Percentiles rank a stretch among this genome's conserved stretches.
Conservation (phyloP, 2,888 invertebrate species). For the Prosopocoilus inquinatus region DNA sequence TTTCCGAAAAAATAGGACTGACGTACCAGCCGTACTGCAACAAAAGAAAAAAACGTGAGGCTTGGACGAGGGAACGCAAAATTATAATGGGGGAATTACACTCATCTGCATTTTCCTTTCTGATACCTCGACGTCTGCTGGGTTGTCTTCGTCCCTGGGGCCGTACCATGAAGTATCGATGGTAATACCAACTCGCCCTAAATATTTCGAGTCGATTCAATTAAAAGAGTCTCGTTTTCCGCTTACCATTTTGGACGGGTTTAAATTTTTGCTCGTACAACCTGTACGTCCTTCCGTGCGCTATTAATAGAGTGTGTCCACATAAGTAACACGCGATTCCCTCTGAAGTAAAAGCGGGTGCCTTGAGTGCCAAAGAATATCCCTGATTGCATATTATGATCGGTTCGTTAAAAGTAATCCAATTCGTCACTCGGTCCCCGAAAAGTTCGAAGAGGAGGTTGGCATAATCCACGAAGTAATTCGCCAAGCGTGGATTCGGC, state of each 20-base stretch:
- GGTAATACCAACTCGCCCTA: conserved; percentile 61
- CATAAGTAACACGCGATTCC: conserved; percentile 62
- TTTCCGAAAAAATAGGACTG: conserved; percentile 62
- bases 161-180: conserved; percentile 58
- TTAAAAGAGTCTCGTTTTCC: background rate
- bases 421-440: conserved; percentile 40
- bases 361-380: conserved; percentile 36
- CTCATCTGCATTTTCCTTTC: conserved; percentile 57
- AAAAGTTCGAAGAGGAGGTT: conserved; percentile 53
- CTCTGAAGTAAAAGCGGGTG: conserved; percentile 52
- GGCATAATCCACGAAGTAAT: conserved; percentile 62
- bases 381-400: conserved; percentile 21
- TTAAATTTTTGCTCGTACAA: conserved; percentile 56
- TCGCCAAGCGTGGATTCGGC: conserved; percentile 60
- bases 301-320: conserved; percentile 60
- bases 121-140: conserved; percentile 55
- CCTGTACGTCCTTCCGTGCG: conserved; percentile 63
- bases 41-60: conserved; percentile 61
- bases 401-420: conserved; percentile 29
- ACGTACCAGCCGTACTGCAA: conserved; percentile 64
- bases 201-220: conserved; percentile 36
- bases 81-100: conserved; percentile 45
- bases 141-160: conserved; percentile 48
- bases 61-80: conserved; percentile 63
- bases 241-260: conserved; percentile 34